Conservation (phyloP, 2,888 invertebrate genomes). For the Orgyia antiqua region DNA sequence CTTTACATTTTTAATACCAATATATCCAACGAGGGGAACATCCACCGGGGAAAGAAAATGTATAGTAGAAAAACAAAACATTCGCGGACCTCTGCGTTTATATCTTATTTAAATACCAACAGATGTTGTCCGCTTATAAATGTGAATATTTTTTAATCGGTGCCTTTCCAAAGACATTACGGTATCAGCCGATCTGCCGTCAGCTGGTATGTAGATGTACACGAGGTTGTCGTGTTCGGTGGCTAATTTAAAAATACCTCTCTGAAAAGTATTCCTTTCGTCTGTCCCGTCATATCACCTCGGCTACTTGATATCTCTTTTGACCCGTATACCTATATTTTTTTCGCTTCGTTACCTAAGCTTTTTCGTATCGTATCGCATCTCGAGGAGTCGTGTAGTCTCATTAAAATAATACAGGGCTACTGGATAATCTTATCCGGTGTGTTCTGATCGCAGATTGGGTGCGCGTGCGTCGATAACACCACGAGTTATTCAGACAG, state of each 20-base stretch:
- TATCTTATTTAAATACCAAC: slow-evolving; percentile 76
- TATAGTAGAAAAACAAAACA: slow-evolving; percentile 61
- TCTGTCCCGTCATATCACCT: slow-evolving; percentile 46
- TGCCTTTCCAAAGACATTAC: slow-evolving; percentile 74
- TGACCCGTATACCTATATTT: slow-evolving; percentile 67
- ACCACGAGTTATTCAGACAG: slow-evolving; percentile 69
- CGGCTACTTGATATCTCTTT: slow-evolving; percentile 67
- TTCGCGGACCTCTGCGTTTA: slow-evolving; percentile 68
- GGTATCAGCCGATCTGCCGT: slow-evolving; percentile 74
- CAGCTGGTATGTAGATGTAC: slow-evolving; percentile 73
- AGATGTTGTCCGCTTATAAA: slow-evolving; percentile 74
- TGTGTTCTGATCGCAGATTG: slow-evolving; percentile 76
- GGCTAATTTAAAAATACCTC: slow-evolving; percentile 71
- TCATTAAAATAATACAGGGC: slow-evolving; percentile 79
- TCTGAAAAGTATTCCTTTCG: slow-evolving; percentile 42
- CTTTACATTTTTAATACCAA: slow-evolving; percentile 79
- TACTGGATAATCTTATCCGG: slow-evolving; percentile 78
- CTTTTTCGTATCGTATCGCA: slow-evolving; percentile 70
- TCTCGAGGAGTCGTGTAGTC: slow-evolving; percentile 75
- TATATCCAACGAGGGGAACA: slow-evolving; percentile 72
- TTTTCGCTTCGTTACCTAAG: slow-evolving; percentile 74
- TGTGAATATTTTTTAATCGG: slow-evolving; percentile 73
- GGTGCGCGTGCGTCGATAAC: slow-evolving; percentile 76
- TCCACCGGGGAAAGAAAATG: slow-evolving; percentile 55
- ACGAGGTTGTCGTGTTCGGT: slow-evolving; percentile 62